Conservation (phyloP, 1,140 invertebrate genomes). For the Chironomus striatipennis region DNA sequence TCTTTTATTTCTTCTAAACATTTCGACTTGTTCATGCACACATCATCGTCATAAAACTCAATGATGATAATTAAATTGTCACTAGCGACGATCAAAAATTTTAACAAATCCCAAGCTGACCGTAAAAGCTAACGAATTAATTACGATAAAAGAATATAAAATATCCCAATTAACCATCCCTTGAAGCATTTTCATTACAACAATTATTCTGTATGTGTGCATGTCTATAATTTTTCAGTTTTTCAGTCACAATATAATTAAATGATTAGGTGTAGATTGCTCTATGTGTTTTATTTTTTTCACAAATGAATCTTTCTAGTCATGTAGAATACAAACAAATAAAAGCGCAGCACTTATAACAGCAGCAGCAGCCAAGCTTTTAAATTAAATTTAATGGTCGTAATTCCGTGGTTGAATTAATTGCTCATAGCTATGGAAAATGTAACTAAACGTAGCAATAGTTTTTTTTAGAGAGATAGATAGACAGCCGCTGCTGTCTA, state of each 20-base stretch:
- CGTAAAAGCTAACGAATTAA: no score
- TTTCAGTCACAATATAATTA: constrained; percentile 9
- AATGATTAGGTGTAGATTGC: constrained; percentile 8
- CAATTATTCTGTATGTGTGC: background rate
- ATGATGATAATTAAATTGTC: no score
- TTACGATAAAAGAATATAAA: no score
- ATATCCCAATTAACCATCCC: no score
- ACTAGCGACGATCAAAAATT: no score
- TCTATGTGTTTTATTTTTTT: background rate
- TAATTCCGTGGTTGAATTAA: constrained; percentile 20
- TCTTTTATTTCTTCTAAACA: no score
- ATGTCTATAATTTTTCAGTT: background rate
- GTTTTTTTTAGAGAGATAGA: constrained; percentile 17
- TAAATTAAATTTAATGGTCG: constrained; percentile 22
- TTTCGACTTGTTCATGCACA: no score
- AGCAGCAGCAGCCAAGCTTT: constrained; percentile 16
- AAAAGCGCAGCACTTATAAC: constrained; percentile 5
- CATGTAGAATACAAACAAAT: background rate
- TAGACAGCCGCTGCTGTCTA: constrained; percentile 3
- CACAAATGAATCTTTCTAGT: background rate
- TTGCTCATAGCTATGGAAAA: constrained; percentile 23
- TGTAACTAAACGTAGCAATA: background rate
- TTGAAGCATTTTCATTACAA: no score
- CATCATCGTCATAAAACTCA: no score
- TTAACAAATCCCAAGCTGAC: no score